Conservation (phyloP, 2,888 invertebrate genomes). For the Sinodicranocentrus sp. region DNA sequence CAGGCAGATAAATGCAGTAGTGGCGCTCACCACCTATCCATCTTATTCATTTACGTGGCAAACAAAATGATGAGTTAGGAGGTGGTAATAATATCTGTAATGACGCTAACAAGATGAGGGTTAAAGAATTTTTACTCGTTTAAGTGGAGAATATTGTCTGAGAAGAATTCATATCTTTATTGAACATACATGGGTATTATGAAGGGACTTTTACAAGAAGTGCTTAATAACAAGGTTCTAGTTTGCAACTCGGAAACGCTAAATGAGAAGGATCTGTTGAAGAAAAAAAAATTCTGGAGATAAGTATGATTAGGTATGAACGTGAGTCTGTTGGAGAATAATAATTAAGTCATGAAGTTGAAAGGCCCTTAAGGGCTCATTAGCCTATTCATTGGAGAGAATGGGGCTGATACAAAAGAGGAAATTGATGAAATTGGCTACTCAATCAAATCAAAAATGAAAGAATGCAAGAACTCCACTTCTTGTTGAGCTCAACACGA, state of each 20-base stretch:
- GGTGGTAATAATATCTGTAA: slow-evolving; percentile 65
- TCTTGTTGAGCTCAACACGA: background rate
- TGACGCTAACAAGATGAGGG: slow-evolving; percentile 64
- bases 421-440: slow-evolving; percentile 52
- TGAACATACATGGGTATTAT: too few relatives aligned
- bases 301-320: too few relatives aligned
- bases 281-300: background rate
- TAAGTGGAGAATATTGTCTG: slow-evolving; percentile 10
- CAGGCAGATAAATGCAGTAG: slow-evolving; percentile 2
- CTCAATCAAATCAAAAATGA: slow-evolving; percentile 27
- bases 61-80: slow-evolving; percentile 52
- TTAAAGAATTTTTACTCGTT: slow-evolving; percentile 15
- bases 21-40: slow-evolving; percentile 1
- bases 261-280: background rate
- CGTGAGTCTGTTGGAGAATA: background rate
- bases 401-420: background rate
- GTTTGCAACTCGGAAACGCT: slow-evolving; percentile 39
- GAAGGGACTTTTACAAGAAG: too few relatives aligned
- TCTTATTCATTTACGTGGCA: slow-evolving; percentile 21
- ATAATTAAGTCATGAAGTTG: background rate
- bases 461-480: background rate
- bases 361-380: slow-evolving; percentile 53
- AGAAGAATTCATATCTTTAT: too few relatives aligned
- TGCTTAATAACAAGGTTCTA: slow-evolving; percentile 46
- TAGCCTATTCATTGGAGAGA: slow-evolving; percentile 20